phyloP scores from a whole-genome alignment of 2,113 vertebrate genomes.

The Aspiorhynchus laticeps region DNA sequence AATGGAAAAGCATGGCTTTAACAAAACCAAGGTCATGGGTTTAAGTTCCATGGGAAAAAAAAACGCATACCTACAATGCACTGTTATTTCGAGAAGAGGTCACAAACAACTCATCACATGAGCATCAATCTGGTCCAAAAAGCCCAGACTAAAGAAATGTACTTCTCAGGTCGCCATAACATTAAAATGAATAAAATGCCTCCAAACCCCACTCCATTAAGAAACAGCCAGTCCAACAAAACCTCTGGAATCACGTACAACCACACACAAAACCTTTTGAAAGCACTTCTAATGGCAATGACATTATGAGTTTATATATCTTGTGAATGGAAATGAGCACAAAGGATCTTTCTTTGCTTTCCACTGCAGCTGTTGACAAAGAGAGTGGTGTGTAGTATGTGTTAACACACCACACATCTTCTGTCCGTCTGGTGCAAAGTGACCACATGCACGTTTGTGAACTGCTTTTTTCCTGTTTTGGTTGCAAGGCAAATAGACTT shows the following conservation, averaged over 20 bases:
- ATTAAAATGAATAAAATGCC: background rate
- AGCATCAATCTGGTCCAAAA: background rate
- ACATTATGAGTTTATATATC: constrained; percentile 51
- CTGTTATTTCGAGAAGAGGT: background rate
- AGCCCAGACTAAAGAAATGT: background rate
- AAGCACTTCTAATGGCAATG: background rate
- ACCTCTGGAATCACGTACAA: background rate
- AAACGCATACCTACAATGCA: background rate
- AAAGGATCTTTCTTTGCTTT: constrained; percentile 55
- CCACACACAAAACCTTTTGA: background rate
- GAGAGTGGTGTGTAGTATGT: constrained; percentile 42
- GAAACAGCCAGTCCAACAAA: constrained; percentile 5
- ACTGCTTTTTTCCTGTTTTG: constrained; percentile 49
- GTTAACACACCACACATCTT: constrained; percentile 49
- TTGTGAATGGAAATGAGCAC: constrained; percentile 49
- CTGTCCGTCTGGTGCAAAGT: constrained; percentile 50
- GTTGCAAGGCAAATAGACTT: constrained; percentile 58
- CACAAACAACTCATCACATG: background rate
- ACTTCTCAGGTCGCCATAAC: background rate
- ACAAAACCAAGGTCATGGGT: constrained; percentile 1
- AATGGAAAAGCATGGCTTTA: background rate
- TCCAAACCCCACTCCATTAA: background rate
- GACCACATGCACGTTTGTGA: constrained; percentile 36
- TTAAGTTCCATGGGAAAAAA: background rate
- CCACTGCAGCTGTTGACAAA: constrained; percentile 58